Percentiles rank a stretch among this genome's conserved stretches.
Conservation (phyloP, 1,140 invertebrate genomes). For the Rhyzopertha dominica region DNA sequence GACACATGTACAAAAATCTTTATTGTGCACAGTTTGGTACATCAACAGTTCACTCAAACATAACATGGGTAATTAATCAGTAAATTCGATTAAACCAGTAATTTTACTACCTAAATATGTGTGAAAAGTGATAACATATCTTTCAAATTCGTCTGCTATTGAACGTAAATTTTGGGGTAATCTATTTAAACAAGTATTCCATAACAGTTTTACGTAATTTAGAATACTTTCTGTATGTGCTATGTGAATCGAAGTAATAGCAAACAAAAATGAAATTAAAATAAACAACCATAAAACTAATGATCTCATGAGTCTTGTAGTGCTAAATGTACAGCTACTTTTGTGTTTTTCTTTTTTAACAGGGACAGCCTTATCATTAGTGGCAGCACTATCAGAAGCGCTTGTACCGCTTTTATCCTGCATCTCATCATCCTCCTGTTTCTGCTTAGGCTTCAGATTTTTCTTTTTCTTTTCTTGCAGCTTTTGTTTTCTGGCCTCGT, state of each 20-base stretch:
- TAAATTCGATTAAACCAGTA: no score
- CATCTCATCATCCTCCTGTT: slow-evolving; percentile 20
- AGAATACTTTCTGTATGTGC: slow-evolving; percentile 10
- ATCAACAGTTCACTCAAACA: no score
- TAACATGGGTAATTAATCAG: no score
- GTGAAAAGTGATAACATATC: background rate
- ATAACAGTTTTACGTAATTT: slow-evolving; percentile 4
- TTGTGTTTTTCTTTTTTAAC: slow-evolving; percentile 4
- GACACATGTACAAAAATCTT: no score
- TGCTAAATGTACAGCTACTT: background rate
- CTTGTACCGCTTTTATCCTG: slow-evolving; percentile 4
- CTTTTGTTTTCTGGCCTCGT: slow-evolving; percentile 29
- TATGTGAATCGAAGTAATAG: slow-evolving; percentile 16
- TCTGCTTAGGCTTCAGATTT: slow-evolving; percentile 32
- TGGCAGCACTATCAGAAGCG: background rate
- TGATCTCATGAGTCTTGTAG: background rate
- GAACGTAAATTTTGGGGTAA: slow-evolving; percentile 8
- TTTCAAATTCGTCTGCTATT: slow-evolving; percentile 4
- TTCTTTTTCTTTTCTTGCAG: slow-evolving; percentile 39
- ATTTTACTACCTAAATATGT: no score
- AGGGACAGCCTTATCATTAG: slow-evolving; percentile 8
- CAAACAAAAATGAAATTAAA: slow-evolving; percentile 9
- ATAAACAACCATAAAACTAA: slow-evolving; percentile 9
- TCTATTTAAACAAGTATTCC: slow-evolving; percentile 3
- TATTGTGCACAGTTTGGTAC: no score